Evolutionary conservation across 2,113 vertebrate genomes (phyloP).

Genomic region (Clupea harengus): DNA sequence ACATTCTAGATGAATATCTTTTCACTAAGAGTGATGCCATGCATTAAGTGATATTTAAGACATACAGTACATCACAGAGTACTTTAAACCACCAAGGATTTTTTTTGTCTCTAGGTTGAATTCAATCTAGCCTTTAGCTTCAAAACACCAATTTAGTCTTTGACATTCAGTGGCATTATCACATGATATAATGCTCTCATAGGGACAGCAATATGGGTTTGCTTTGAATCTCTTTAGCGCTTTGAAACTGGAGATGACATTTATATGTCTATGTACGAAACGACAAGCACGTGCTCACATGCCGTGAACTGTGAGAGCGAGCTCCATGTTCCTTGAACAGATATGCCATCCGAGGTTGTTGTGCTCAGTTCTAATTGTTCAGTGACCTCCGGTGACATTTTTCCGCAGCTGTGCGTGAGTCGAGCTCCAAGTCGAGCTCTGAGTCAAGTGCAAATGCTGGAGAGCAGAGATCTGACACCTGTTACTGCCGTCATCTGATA

Average conservation of each 20-base stretch:
- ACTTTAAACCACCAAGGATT: no score
- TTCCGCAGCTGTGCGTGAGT: constrained; percentile 29
- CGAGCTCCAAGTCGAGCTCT: constrained; percentile 15
- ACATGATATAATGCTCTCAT: not conserved
- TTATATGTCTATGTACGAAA: not conserved
- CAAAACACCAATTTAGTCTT: not conserved
- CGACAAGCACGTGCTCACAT: not conserved
- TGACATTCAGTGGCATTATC: not conserved
- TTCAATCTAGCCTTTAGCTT: not conserved
- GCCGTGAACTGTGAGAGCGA: not conserved
- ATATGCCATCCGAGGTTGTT: not conserved
- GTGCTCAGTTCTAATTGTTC: not conserved
- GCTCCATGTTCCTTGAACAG: not conserved
- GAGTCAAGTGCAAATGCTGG: constrained; percentile 27
- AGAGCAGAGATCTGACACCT: constrained; percentile 30
- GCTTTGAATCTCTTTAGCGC: not conserved
- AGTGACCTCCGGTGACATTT: constrained; percentile 46
- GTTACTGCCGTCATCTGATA: constrained; percentile 42
- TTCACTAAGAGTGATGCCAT: no score
- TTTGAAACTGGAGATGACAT: not conserved
- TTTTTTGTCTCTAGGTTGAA: not conserved
- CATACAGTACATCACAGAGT: not conserved
- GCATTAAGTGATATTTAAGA: no score
- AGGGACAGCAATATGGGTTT: not conserved
- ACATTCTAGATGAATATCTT: no score